Conservation (phyloP, 2,797 vertebrate genomes). For the Brachymystax lenok region DNA sequence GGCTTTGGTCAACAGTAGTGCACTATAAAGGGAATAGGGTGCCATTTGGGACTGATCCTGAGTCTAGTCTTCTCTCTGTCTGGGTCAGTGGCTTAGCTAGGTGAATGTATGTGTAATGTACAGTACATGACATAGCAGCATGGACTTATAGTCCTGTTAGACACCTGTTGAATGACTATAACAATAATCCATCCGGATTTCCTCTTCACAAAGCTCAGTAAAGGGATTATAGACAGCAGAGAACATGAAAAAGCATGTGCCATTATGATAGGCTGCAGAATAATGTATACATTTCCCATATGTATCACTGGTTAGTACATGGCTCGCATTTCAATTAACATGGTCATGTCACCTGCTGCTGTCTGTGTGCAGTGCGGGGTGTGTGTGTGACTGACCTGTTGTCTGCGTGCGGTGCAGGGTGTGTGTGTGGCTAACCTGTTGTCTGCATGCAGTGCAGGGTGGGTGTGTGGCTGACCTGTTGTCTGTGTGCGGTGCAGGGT, state of each 20-base stretch:
- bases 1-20: too few species aligned
- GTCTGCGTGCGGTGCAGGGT: background rate
- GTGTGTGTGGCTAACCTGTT: background rate
- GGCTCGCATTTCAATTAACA: slow-evolving; percentile 14
- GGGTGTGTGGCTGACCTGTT: background rate
- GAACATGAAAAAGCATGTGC: slow-evolving; percentile 68
- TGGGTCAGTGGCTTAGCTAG: too few species aligned
- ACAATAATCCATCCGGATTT: slow-evolving; percentile 52
- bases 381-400: background rate
- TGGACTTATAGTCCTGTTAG: slow-evolving; percentile 28
- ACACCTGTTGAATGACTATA: slow-evolving; percentile 60
- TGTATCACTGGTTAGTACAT: slow-evolving; percentile 7
- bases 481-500: background rate
- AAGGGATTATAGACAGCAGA: slow-evolving; percentile 64
- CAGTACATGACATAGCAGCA: slow-evolving; percentile 1
- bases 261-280: slow-evolving; percentile 29
- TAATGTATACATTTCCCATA: slow-evolving; percentile 57
- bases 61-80: too few species aligned
- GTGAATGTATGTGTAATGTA: too few species aligned
- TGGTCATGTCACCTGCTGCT: background rate
- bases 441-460: background rate
- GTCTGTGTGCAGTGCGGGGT: background rate
- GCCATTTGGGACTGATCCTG: too few species aligned
- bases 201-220: slow-evolving; percentile 50
- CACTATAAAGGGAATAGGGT: too few species aligned